Evolutionary conservation across 2,888 invertebrate genomes (phyloP).

Genomic region (Anorthoa munda): DNA sequence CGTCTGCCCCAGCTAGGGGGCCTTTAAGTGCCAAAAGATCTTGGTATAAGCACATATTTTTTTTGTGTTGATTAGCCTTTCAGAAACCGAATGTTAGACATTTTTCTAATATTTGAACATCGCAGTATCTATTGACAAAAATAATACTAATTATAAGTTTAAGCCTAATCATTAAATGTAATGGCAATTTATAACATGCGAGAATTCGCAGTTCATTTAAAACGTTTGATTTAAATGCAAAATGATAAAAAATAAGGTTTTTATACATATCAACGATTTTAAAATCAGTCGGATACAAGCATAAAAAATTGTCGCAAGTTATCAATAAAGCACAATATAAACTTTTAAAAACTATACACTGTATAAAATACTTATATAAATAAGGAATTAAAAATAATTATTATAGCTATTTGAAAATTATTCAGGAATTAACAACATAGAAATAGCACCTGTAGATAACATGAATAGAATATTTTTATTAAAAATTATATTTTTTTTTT

Average conservation of each 20-base stretch:
- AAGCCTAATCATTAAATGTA: conserved; percentile 9
- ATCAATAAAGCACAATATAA: conserved; percentile 5
- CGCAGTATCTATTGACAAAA: not conserved
- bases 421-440: not conserved
- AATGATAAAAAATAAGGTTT: not conserved
- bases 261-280: not conserved
- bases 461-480: not conserved
- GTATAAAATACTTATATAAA: conserved; percentile 6
- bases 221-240: conserved; percentile 23
- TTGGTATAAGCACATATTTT: not conserved
- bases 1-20: no score
- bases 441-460: conserved; percentile 39
- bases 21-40: not conserved
- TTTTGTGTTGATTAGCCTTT: not conserved
- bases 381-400: not conserved
- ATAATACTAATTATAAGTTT: conserved; percentile 8
- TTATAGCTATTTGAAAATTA: conserved; percentile 7
- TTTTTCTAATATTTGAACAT: conserved; percentile 23
- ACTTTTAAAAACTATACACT: not conserved
- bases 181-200: conserved; percentile 33
- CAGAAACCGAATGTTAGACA: not conserved
- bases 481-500: not conserved
- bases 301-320: conserved; percentile 13
- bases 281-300: conserved; percentile 44
- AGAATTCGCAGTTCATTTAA: not conserved